phyloP scores from a whole-genome alignment of 2,888 invertebrate genomes.

The Euclidia mi region DNA sequence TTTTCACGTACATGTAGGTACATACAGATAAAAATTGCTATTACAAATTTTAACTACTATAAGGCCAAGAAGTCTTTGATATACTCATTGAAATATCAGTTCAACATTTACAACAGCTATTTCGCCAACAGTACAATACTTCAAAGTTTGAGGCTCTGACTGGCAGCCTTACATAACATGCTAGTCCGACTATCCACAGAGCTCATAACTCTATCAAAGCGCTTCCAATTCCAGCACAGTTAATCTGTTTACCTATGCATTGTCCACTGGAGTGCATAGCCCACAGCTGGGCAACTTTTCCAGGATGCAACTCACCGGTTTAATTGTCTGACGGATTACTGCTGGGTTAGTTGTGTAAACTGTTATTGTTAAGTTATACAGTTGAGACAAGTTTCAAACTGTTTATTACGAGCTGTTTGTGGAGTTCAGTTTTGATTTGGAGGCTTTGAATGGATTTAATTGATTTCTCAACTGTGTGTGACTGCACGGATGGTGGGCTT shows the following conservation, averaged over 20 bases:
- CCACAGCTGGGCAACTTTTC: conserved; percentile 41
- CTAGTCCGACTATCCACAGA: conserved; percentile 40
- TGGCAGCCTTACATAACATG: conserved; percentile 13
- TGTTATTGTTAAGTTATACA: not conserved
- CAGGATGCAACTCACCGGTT: not conserved
- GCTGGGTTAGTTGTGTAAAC: conserved; percentile 4
- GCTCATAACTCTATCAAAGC: conserved; percentile 57
- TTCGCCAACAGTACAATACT: not conserved
- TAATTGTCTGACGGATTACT: conserved; percentile 21
- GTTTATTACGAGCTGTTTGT: too few relatives aligned
- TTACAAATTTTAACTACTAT: too few relatives aligned
- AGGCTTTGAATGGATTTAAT: too few relatives aligned
- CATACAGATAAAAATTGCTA: too few relatives aligned
- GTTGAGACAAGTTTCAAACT: too few relatives aligned
- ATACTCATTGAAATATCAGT: not conserved
- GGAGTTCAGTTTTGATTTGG: too few relatives aligned
- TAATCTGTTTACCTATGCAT: conserved; percentile 61
- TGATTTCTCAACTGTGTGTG: too few relatives aligned
- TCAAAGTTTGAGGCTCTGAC: conserved; percentile 5
- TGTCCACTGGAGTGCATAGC: conserved; percentile 39
- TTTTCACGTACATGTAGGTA: too few relatives aligned
- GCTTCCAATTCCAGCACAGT: conserved; percentile 45
- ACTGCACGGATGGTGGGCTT: too few relatives aligned
- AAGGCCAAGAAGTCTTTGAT: too few relatives aligned
- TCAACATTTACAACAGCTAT: not conserved